A percentile compares a stretch with the other conserved stretches of the same genome.
phyloP scores from a whole-genome alignment of 2,888 invertebrate species.

The Pheosia tremula region DNA sequence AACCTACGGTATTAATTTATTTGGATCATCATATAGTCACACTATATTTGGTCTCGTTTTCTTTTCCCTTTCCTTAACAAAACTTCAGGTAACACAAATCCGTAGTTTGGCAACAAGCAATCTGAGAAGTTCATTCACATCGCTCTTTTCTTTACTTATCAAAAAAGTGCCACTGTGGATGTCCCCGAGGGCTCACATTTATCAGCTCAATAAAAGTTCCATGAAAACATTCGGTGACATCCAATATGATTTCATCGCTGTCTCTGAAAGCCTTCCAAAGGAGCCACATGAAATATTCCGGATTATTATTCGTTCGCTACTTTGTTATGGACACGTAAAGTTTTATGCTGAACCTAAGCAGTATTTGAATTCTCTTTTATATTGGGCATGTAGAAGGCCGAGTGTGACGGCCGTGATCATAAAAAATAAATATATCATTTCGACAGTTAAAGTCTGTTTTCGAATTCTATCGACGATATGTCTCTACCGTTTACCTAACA shows the following conservation, averaged over 20 bases:
- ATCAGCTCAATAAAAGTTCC: conserved; percentile 77
- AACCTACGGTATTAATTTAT: too few species aligned
- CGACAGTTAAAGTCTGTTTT: conserved; percentile 39
- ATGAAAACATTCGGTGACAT: conserved; percentile 77
- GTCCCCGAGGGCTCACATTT: conserved; percentile 71
- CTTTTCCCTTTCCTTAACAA: not conserved
- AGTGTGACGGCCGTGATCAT: conserved; percentile 39
- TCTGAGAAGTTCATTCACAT: conserved; percentile 34
- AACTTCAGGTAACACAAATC: conserved; percentile 21
- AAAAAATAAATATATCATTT: conserved; percentile 35
- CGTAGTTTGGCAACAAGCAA: conserved; percentile 35
- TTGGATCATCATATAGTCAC: too few species aligned
- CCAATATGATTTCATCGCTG: conserved; percentile 75
- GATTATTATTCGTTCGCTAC: conserved; percentile 61
- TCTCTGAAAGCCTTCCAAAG: conserved; percentile 58
- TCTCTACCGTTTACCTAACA: conserved; percentile 12
- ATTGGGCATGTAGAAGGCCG: conserved; percentile 35
- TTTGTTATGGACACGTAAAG: conserved; percentile 64
- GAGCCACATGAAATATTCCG: conserved; percentile 61
- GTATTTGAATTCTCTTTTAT: conserved; percentile 45
- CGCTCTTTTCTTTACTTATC: conserved; percentile 60
- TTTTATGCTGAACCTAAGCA: conserved; percentile 57
- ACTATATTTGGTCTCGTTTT: too few species aligned
- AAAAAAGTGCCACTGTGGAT: conserved; percentile 65
- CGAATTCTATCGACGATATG: conserved; percentile 28